Evolutionary conservation across 1,140 invertebrate genomes (phyloP).

Genomic region (Ditylenchus dipsaci): DNA sequence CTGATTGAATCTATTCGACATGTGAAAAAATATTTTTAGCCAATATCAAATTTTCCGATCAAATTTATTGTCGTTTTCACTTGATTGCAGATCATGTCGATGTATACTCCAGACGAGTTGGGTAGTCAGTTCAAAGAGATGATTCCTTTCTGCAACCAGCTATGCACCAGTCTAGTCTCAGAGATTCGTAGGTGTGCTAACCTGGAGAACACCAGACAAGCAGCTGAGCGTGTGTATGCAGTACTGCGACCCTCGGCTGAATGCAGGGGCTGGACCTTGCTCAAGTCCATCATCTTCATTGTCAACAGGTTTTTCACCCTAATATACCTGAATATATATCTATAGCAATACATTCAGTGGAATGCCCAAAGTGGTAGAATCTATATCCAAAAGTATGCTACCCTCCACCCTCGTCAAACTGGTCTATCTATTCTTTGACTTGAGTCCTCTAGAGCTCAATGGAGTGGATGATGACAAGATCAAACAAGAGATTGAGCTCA

Average conservation of each 20-base stretch:
- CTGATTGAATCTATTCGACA: no score
- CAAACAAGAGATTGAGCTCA: constrained; percentile 17
- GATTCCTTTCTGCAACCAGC: constrained; percentile 37
- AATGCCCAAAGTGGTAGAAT: constrained; percentile 58
- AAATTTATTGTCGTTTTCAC: no score
- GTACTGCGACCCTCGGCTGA: constrained; percentile 40
- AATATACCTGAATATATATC: neutral
- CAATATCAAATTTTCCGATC: no score
- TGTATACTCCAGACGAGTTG: constrained; percentile 69
- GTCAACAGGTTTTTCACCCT: constrained; percentile 38
- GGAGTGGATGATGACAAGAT: constrained; percentile 63
- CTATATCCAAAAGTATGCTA: constrained; percentile 88
- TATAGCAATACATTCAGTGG: constrained; percentile 36
- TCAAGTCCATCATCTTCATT: constrained; percentile 46
- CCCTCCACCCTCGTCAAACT: constrained; percentile 97
- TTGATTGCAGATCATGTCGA: constrained; percentile 74
- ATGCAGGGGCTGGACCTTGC: constrained; percentile 43
- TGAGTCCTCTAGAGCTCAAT: constrained; percentile 58
- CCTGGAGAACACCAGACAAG: constrained; percentile 72
- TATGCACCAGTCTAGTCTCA: constrained; percentile 49
- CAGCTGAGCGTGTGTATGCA: constrained; percentile 46
- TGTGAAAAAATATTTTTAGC: no score
- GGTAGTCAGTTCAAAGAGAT: constrained; percentile 55
- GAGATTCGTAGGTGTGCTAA: constrained; percentile 66
- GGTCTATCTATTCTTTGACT: constrained; percentile 94